These are phyloP conservation scores for Brachypteracias leptosomus DNA, from an alignment of 2,113 vertebrate genomes.

Conservation along the genomic window DNA sequence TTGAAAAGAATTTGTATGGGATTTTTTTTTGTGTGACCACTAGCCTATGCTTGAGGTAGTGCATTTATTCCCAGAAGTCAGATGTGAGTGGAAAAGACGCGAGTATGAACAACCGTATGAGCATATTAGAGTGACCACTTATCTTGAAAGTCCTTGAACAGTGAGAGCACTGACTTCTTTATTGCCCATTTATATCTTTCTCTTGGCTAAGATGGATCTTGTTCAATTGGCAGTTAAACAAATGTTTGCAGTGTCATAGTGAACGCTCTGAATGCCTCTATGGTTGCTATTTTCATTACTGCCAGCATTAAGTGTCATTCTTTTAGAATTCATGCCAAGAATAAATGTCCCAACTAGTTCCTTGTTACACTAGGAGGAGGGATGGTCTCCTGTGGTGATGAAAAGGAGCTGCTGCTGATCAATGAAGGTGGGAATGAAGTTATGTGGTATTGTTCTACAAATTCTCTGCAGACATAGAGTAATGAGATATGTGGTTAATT, in stretches of 20 bases:
- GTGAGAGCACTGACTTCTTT: slow-evolving; percentile 45
- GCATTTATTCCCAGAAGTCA: slow-evolving; percentile 11
- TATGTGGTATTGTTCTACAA: neutral
- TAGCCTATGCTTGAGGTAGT: neutral
- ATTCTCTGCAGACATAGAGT: neutral
- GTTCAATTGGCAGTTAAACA: slow-evolving; percentile 62
- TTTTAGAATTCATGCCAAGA: slow-evolving; percentile 49
- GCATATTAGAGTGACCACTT: slow-evolving; percentile 42
- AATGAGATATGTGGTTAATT: neutral
- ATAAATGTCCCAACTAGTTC: slow-evolving; percentile 61
- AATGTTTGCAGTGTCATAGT: slow-evolving; percentile 66
- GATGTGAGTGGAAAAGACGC: neutral
- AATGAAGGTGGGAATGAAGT: neutral
- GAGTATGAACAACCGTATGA: neutral
- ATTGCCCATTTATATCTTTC: slow-evolving; percentile 57
- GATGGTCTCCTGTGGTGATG: slow-evolving; percentile 57
- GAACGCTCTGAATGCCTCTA: slow-evolving; percentile 36
- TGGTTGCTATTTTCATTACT: slow-evolving; percentile 69
- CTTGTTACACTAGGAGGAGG: slow-evolving; percentile 39
- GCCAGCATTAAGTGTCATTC: slow-evolving; percentile 53
- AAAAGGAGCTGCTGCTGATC: slow-evolving; percentile 40
- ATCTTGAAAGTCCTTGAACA: slow-evolving; percentile 56
- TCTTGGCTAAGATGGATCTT: slow-evolving; percentile 44
- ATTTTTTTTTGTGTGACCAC: neutral
- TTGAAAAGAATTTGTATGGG: neutral